Conservation (phyloP, 2,113 vertebrate species). For the Saiga tatarica region DNA sequence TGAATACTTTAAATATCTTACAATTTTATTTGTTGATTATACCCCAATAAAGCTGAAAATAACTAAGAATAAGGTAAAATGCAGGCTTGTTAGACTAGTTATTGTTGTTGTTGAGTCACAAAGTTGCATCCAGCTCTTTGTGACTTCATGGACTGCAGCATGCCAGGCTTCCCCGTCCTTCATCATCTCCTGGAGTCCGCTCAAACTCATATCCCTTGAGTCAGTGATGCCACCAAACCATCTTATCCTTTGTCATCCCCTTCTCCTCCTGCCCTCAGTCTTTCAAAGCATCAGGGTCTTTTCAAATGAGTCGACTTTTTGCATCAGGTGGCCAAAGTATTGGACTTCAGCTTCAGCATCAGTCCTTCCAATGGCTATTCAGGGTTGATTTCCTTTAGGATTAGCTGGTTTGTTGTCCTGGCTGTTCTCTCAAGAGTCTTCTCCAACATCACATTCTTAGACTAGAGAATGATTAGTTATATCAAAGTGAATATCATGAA, state of each 20-base stretch:
- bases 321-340: not conserved
- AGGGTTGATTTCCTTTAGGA: not conserved
- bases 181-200: not conserved
- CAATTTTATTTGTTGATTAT: not conserved
- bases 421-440: not conserved
- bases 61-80: not conserved
- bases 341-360: not conserved
- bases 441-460: not conserved
- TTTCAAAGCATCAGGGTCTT: not conserved
- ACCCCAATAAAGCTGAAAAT: not conserved
- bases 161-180: fast-evolving
- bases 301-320: not conserved
- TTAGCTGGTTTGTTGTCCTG: not conserved
- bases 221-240: not conserved
- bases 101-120: not conserved
- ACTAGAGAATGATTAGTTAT: not conserved
- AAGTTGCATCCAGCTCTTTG: not conserved
- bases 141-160: not conserved
- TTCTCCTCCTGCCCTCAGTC: not conserved
- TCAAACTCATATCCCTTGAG: not conserved
- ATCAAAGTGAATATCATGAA: not conserved
- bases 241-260: not conserved
- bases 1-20: not conserved
- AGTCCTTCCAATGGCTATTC: not conserved
- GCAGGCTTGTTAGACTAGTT: not conserved